Evolutionary conservation across 2,113 vertebrate genomes (phyloP).

Genomic region (Piprites chloris): DNA sequence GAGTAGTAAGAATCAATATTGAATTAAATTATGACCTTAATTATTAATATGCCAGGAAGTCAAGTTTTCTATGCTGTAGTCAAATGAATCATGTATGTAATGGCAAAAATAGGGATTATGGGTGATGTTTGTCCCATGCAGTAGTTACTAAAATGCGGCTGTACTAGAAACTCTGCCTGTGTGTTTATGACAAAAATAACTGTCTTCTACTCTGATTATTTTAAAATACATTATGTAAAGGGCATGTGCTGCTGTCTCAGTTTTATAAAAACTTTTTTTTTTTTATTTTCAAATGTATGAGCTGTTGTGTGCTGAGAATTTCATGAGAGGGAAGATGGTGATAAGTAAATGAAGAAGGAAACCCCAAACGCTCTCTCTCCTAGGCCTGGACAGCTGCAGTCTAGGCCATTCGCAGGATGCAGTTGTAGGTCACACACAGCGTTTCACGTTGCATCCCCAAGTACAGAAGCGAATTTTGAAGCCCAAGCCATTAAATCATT

Average conservation of each 20-base stretch:
- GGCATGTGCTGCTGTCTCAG: neutral
- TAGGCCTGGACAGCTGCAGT: neutral
- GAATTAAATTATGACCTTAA: conserved; percentile 31
- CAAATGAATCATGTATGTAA: neutral
- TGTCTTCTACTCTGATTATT: neutral
- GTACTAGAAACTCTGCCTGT: neutral
- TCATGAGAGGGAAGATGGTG: neutral
- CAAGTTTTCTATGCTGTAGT: neutral
- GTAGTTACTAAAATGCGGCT: neutral
- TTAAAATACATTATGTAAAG: neutral
- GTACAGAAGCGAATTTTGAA: neutral
- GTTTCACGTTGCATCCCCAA: neutral
- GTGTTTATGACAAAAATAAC: neutral
- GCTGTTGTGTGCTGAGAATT: neutral
- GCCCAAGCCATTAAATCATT: neutral
- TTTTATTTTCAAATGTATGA: neutral
- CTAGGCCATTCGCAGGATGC: neutral
- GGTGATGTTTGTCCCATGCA: neutral
- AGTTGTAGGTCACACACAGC: neutral
- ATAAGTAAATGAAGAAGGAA: neutral
- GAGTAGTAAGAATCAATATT: neutral
- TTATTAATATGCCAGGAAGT: conserved; percentile 28
- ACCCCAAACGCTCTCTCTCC: neutral
- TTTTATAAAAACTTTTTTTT: neutral
- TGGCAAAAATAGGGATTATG: neutral